Evolutionary conservation across 1,140 invertebrate species (phyloP).

Genomic region (Tribolium castaneum): DNA sequence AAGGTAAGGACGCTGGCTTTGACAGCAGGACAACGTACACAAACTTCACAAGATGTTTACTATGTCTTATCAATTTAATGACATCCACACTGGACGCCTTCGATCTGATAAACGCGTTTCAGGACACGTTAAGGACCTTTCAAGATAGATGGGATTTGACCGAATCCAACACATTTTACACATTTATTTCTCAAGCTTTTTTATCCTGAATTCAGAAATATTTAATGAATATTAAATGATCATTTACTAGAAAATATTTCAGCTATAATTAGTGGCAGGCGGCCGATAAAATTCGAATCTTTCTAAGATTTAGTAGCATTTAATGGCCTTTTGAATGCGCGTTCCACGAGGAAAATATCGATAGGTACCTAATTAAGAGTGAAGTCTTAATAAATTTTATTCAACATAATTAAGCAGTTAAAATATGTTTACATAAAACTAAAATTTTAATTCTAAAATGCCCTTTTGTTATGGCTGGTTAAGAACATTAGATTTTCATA

Average conservation of each 20-base stretch:
- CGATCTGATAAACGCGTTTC: not conserved
- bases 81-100: not conserved
- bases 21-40: not conserved
- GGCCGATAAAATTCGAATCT: not conserved
- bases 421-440: not conserved
- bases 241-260: not conserved
- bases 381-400: not conserved
- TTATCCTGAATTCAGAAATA: not conserved
- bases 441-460: not conserved
- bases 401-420: not conserved
- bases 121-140: not conserved
- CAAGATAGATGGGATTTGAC: not conserved
- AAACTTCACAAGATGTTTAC: not conserved
- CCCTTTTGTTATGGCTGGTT: too few relatives aligned
- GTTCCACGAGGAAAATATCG: not conserved
- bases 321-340: not conserved
- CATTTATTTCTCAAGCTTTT: not conserved
- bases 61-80: not conserved
- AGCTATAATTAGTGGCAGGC: not conserved
- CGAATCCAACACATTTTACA: not conserved
- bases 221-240: constrained; percentile 15
- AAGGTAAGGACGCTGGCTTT: constrained; percentile 1
- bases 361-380: not conserved
- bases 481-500: too few relatives aligned
- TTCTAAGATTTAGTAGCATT: not conserved